Percentiles rank a stretch among this genome's conserved stretches.
Evolutionary conservation across 2,888 invertebrate genomes (phyloP).

Genomic region (Hypselothyrea guttata): DNA sequence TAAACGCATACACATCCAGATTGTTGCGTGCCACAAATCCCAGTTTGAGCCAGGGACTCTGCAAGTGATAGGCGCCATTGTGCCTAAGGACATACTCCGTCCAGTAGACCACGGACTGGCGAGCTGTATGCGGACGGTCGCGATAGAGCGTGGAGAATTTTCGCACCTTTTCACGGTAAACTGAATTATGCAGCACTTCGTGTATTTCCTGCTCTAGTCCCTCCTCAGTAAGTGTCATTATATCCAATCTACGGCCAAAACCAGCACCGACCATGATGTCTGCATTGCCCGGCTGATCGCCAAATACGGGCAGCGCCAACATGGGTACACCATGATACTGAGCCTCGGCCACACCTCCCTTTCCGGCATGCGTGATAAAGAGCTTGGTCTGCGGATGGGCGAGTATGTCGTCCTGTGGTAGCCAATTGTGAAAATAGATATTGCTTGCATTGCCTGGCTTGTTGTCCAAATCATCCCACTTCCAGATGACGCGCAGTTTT

Average conservation of each 20-base stretch:
- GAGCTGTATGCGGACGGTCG: slow-evolving; percentile 83
- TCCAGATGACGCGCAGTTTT: slow-evolving; percentile 86
- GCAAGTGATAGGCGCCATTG: slow-evolving; percentile 83
- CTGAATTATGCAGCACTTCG: slow-evolving; percentile 61
- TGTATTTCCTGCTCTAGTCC: slow-evolving; percentile 36
- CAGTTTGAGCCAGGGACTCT: slow-evolving; percentile 82
- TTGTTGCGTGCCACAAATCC: slow-evolving; percentile 82
- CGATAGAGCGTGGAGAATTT: slow-evolving; percentile 82
- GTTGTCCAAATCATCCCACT: slow-evolving; percentile 85
- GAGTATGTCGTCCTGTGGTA: slow-evolving; percentile 87
- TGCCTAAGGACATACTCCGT: slow-evolving; percentile 84
- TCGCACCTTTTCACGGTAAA: slow-evolving; percentile 72
- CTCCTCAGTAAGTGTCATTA: slow-evolving; percentile 40
- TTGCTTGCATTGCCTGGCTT: slow-evolving; percentile 84
- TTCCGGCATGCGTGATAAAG: slow-evolving; percentile 86
- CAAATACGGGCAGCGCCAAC: slow-evolving; percentile 71
- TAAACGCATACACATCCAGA: slow-evolving; percentile 81
- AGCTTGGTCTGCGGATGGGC: slow-evolving; percentile 84
- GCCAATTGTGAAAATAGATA: slow-evolving; percentile 85
- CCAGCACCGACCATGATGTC: slow-evolving; percentile 45
- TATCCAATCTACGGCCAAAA: slow-evolving; percentile 54
- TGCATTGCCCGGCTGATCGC: slow-evolving; percentile 64
- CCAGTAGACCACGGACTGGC: slow-evolving; percentile 84
- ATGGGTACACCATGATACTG: slow-evolving; percentile 84
- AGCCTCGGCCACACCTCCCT: slow-evolving; percentile 85